Evolutionary conservation across 2,888 invertebrate genomes (phyloP).

Genomic region (Osedax frankpressi): DNA sequence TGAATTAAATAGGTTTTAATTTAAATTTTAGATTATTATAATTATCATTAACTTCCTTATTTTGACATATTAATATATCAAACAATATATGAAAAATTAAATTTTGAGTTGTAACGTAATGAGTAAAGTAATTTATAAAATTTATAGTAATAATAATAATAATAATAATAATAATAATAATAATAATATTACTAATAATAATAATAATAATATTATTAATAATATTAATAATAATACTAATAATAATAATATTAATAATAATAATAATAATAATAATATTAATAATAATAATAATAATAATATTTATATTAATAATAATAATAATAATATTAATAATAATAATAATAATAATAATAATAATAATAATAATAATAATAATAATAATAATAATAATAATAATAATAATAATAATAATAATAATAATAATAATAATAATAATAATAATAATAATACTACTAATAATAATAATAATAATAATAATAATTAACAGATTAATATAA

Average conservation of each 20-base stretch:
- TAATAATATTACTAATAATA: too few relatives aligned
- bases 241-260: background rate
- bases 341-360: background rate
- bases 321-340: background rate
- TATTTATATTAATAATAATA: background rate
- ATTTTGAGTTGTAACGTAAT: background rate
- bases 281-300: background rate
- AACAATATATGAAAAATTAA: too few relatives aligned
- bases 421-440: background rate
- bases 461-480: background rate
- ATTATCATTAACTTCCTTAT: background rate
- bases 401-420: background rate
- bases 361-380: background rate
- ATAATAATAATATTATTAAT: background rate
- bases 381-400: background rate
- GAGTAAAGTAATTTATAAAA: background rate
- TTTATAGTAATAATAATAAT: too few relatives aligned
- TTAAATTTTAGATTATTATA: too few relatives aligned
- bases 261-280: conserved; percentile 1
- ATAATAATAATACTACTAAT: too few relatives aligned
- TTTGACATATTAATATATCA: too few relatives aligned
- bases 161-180: background rate
- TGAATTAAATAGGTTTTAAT: too few relatives aligned
- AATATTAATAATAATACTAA: background rate
- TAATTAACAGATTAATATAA: background rate